phyloP scores from a whole-genome alignment of 2,888 invertebrate genomes.

The Tribolium freemani region DNA sequence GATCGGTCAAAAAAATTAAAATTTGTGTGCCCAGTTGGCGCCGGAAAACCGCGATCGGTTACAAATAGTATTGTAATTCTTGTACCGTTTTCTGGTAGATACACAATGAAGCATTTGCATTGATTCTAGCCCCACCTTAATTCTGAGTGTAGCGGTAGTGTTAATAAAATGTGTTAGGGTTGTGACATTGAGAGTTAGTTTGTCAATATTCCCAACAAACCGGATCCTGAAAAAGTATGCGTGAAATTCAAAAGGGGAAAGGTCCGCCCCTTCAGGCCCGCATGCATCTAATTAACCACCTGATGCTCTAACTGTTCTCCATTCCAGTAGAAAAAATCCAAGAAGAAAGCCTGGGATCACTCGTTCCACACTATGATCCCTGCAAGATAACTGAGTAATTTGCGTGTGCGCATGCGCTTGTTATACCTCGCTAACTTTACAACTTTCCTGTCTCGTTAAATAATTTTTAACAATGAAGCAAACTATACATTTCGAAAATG shows the following conservation, averaged over 20 bases:
- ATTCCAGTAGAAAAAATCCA: not conserved
- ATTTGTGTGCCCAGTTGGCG: too few relatives aligned
- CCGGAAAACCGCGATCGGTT: too few relatives aligned
- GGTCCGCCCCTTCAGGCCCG: not conserved
- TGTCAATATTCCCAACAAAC: conserved; percentile 5
- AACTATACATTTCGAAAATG: conserved; percentile 31
- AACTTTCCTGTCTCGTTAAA: conserved; percentile 47
- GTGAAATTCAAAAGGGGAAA: not conserved
- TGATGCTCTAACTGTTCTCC: not conserved
- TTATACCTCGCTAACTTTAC: conserved; percentile 36
- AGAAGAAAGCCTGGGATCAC: conserved; percentile 7
- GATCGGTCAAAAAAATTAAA: too few relatives aligned
- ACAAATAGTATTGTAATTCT: too few relatives aligned
- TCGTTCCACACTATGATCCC: conserved; percentile 14
- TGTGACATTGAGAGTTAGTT: conserved; percentile 7
- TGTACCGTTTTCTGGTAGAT: too few relatives aligned
- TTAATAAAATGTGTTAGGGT: not conserved
- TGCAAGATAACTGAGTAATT: not conserved
- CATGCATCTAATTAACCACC: not conserved
- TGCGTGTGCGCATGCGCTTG: conserved; percentile 21
- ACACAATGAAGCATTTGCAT: too few relatives aligned
- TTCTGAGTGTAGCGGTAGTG: too few relatives aligned
- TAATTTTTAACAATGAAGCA: conserved; percentile 34
- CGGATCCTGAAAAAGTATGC: not conserved
- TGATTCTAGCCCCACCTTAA: too few relatives aligned